Evolutionary conservation across 2,888 invertebrate species (phyloP), one percentile per base, ranked within the genome.

Genomic region (Drosophila cracens): DNA sequence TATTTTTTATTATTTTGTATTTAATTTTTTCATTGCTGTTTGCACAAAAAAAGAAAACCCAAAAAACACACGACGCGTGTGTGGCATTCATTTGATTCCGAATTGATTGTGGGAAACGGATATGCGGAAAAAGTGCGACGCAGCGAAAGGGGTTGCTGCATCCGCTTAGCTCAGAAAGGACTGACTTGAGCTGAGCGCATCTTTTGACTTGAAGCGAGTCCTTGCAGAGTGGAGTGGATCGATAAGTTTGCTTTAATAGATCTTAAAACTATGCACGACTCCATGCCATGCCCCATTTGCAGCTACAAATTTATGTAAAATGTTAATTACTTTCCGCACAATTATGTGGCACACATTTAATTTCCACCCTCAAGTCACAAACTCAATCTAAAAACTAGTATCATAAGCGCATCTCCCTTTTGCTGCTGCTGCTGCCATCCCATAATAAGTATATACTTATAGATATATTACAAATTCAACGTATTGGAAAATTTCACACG

Each of bases 1-100:
- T 83, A 83, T 90, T 87, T 90, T 87, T 90, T 87, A 83, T 90
- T 89, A 86, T 89, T 87, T 88, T 72, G 89, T 88, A 88, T 90
- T 87, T 88, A 90, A 90, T 90, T 77, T 83, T 90, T 88, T 88
- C 83, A 88, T 90, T 88, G 83, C 73, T 82, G 66, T 79, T 65
- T 65, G 68, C 61, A 29, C 25, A 51, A 40, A 52, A 56, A 21
- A 49, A 34, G 51, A 51, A 67, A 58, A 6, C 11, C 21, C 5
- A 11, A 73, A 49, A 57, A 40, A 49, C 61, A 61, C 10, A 29
- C 4, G 40, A 68, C 71, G 86, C 83, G 88, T 86, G 86, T 81
- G 67, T 67, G 81, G 74, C 86, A 48, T 74, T 70, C 83, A 79
- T 82, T 74, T 71, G 83, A 79, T 74, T 60, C 70, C 43, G 63